Evolutionary conservation across 2,888 invertebrate genomes (phyloP), one percentile per base, ranked within the genome.

Genomic region (Torymus auratus): DNA sequence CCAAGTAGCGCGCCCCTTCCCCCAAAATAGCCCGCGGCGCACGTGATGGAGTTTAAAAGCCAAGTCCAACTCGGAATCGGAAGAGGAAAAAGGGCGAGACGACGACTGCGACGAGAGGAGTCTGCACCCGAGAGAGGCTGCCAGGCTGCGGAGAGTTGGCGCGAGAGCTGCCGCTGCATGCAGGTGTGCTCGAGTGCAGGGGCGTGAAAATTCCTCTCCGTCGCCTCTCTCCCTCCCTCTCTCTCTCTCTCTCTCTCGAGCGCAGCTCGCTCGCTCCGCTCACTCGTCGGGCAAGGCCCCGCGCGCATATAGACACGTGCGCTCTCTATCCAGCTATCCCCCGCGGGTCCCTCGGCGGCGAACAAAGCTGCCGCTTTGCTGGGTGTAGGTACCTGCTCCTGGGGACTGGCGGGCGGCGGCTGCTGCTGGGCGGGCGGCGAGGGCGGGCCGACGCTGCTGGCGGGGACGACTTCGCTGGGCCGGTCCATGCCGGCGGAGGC

Each of bases 161-260:
- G 20, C 7, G 41, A 41, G 41, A 41, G 41, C 41, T 41, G 41
- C 41, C 7, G 41, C 41, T 41, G 41, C 7, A 41, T 41, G 68
- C 60, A 76, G 68, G 75, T 69, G 76, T 64, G 75, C 55, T 56
- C 58, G 52, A 56, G 28, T 52, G 67, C 68, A 76, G 76, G 69
- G 76, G 61, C 75, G 75, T 75, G 75, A 75, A 75, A 75, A 75
- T 68, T 69, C 69, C 76, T 71, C 13, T 14, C 60, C 14, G 60
- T 12, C 15, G 28, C 28, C 15, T 23, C 41, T n/a, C 17, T 60
- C 76, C 50, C 61, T 20, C 76, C 41, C n/a, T n/a, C n/a, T n/a
- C n/a, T n/a, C n/a, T n/a, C 75, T 75, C 75, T 65, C 56, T 28
- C 28, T 67, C 17, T 56, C 7, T 55, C 28, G n/a, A 14, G 20